Percentiles rank a stretch among this genome's conserved stretches.
phyloP scores from a whole-genome alignment of 1,140 invertebrate species.

The Tenebrio molitor region DNA sequence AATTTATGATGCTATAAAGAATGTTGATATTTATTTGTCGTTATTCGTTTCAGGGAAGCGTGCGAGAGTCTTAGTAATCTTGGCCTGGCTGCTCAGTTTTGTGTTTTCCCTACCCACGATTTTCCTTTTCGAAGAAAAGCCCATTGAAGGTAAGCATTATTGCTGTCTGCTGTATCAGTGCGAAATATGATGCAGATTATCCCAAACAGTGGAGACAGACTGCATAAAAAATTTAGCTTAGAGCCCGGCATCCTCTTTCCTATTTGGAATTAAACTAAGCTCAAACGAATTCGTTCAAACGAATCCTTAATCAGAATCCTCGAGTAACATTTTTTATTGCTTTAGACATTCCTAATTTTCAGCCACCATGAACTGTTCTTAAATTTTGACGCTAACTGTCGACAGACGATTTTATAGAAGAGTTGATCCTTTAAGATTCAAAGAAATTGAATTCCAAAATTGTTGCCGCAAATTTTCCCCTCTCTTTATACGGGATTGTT shows the following conservation, averaged over 20 bases:
- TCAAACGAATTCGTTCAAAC: background rate
- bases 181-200: background rate
- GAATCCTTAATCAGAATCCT: background rate
- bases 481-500: no score
- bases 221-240: background rate
- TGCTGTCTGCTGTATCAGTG: no score
- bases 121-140: constrained; percentile 85
- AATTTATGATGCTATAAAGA: constrained; percentile 23
- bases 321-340: no score
- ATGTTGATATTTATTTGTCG: constrained; percentile 22
- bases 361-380: no score
- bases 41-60: constrained; percentile 80
- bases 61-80: constrained; percentile 81
- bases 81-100: constrained; percentile 87
- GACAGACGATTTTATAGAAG: no score
- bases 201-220: background rate
- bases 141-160: constrained; percentile 75
- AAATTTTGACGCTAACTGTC: no score
- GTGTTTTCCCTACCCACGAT: constrained; percentile 89
- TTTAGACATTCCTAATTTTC: no score
- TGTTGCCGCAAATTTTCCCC: no score
- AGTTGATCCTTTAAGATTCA: no score
- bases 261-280: background rate
- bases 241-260: background rate
- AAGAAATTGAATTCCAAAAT: no score